These are phyloP conservation scores for Catajapyx aquilonaris DNA, from an alignment of 1,140 invertebrate genomes.

Conservation along the genomic window DNA sequence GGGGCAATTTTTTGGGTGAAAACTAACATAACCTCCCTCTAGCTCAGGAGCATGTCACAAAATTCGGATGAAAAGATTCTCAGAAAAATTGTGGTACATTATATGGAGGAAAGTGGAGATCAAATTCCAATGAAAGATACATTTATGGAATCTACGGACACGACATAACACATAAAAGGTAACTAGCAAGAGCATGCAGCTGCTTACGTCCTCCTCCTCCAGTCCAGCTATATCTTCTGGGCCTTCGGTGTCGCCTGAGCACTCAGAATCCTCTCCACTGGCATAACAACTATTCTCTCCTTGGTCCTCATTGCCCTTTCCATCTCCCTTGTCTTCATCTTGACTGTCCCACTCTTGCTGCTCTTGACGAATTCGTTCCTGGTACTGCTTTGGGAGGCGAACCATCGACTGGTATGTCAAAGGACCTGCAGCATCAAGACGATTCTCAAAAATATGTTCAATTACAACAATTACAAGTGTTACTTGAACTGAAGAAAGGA, in stretches of 20 bases:
- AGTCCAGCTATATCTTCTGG: constrained; percentile 28
- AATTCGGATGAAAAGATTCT: background rate
- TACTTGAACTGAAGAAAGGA: too few species aligned
- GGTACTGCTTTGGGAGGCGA: constrained; percentile 52
- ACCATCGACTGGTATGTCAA: constrained; percentile 65
- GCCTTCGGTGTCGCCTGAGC: constrained; percentile 46
- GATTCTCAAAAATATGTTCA: too few species aligned
- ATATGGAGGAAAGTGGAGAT: background rate
- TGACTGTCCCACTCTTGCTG: background rate
- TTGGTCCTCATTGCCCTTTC: constrained; percentile 6
- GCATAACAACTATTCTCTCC: background rate
- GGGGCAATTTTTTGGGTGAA: background rate
- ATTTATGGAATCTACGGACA: background rate
- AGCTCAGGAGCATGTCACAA: background rate
- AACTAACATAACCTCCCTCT: background rate
- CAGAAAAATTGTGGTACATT: background rate
- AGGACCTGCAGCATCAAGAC: constrained; percentile 30
- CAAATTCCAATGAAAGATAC: background rate
- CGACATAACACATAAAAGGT: background rate
- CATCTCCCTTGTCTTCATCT: background rate
- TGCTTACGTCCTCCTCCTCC: constrained; percentile 8
- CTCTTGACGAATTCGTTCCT: constrained; percentile 18
- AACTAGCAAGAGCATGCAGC: background rate
- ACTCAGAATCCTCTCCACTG: constrained; percentile 13
- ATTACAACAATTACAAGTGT: too few species aligned